Conservation (phyloP, 2,888 invertebrate genomes). For the Drosophila phalerata region DNA sequence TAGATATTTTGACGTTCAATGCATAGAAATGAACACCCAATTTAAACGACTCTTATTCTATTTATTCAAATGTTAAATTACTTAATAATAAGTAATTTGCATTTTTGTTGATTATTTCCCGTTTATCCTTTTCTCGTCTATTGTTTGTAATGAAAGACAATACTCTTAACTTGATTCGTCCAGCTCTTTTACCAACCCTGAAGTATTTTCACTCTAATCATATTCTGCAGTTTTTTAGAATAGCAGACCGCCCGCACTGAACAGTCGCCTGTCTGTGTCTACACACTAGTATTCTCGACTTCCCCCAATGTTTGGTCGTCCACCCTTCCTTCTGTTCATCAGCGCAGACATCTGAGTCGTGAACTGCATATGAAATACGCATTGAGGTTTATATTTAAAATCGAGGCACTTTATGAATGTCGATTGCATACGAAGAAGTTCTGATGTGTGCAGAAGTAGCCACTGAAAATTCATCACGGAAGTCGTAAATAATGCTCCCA, state of each 20-base stretch:
- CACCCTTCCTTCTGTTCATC: not conserved
- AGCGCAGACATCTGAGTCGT: slow-evolving; percentile 61
- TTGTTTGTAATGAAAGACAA: slow-evolving; percentile 16
- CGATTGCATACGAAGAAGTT: slow-evolving; percentile 55
- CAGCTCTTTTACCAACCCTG: not conserved
- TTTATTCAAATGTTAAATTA: not conserved
- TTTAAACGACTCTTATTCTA: not conserved
- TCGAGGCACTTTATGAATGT: slow-evolving; percentile 68
- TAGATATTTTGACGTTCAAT: no score
- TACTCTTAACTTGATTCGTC: slow-evolving; percentile 1
- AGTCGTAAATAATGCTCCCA: slow-evolving; percentile 72
- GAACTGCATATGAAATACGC: slow-evolving; percentile 69
- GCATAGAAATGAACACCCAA: no score
- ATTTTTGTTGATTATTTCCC: not conserved
- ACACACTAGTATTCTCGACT: slow-evolving; percentile 12
- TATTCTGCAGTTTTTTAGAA: slow-evolving; percentile 12
- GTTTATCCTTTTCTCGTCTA: not conserved
- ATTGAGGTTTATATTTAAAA: slow-evolving; percentile 67
- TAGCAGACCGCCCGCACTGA: slow-evolving; percentile 49
- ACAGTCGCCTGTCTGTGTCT: slow-evolving; percentile 15
- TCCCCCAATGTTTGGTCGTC: slow-evolving; percentile 30
- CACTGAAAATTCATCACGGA: slow-evolving; percentile 74
- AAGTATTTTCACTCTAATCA: slow-evolving; percentile 11
- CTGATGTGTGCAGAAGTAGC: slow-evolving; percentile 41
- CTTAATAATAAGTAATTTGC: no score